phyloP scores from a whole-genome alignment of 2,888 invertebrate species.

The Tipula confusa region DNA sequence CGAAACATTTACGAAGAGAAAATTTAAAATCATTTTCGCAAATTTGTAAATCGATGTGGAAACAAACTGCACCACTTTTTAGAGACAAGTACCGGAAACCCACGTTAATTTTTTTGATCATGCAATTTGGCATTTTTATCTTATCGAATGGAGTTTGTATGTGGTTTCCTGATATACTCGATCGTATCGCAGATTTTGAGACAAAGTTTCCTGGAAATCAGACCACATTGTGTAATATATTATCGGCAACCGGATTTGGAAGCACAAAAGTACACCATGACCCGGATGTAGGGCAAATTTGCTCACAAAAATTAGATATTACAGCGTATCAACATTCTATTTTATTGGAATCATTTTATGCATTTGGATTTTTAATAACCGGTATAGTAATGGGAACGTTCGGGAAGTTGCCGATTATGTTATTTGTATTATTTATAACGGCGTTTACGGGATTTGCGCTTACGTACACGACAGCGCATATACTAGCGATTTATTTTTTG shows the following conservation, averaged over 20 bases:
- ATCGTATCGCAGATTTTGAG: constrained; percentile 42
- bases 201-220: constrained; percentile 39
- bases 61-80: constrained; percentile 45
- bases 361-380: constrained; percentile 42
- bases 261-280: constrained; percentile 31
- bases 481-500: constrained; percentile 42
- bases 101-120: constrained; percentile 42
- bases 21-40: constrained; percentile 30
- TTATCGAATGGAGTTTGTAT: constrained; percentile 40
- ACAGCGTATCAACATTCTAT: constrained; percentile 42
- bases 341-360: constrained; percentile 41
- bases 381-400: constrained; percentile 42
- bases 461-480: constrained; percentile 39
- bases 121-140: constrained; percentile 42
- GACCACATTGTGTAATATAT: constrained; percentile 43
- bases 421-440: constrained; percentile 40
- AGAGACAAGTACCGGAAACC: constrained; percentile 41
- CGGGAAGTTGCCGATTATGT: constrained; percentile 41
- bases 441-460: constrained; percentile 40
- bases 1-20: constrained; percentile 8
- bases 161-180: constrained; percentile 47
- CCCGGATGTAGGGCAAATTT: constrained; percentile 31
- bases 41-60: constrained; percentile 43
- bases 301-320: constrained; percentile 42
- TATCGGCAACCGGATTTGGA: constrained; percentile 36